Conservation (phyloP, 92 coral and sea anemone species). For the Zoanthus solanderi region DNA sequence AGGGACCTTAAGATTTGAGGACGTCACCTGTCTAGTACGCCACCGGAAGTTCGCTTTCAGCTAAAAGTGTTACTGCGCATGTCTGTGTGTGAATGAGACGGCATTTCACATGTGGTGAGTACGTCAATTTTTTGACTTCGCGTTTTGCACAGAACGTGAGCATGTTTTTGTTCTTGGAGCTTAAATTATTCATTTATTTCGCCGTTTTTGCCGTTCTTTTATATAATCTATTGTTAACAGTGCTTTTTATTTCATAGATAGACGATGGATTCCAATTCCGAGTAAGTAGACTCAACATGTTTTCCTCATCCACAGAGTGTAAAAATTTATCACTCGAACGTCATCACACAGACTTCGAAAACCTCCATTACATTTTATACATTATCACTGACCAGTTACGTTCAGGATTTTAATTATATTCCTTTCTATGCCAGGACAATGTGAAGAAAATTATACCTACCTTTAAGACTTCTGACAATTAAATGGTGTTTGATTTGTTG, state of each 20-base stretch:
- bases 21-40: constrained; percentile 36
- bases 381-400: constrained; percentile 46
- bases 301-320: neutral
- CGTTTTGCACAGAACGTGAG: no score
- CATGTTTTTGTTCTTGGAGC: constrained; percentile 46
- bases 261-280: constrained; percentile 54
- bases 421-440: constrained; percentile 54
- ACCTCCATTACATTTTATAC: constrained; percentile 53
- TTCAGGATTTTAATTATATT: constrained; percentile 53
- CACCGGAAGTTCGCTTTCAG: constrained; percentile 37
- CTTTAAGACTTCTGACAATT: constrained; percentile 1
- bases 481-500: no score
- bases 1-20: neutral
- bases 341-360: neutral
- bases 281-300: constrained; percentile 20
- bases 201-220: constrained; percentile 20
- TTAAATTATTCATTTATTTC: constrained; percentile 47
- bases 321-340: no score
- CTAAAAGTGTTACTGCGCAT: neutral
- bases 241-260: constrained; percentile 45
- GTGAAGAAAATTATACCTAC: constrained; percentile 43
- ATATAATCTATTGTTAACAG: constrained; percentile 47
- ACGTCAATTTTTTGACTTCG: no score
- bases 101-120: no score
- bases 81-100: no score